Conservation (phyloP, 2,888 invertebrate genomes). For the Heliconius hortense region DNA sequence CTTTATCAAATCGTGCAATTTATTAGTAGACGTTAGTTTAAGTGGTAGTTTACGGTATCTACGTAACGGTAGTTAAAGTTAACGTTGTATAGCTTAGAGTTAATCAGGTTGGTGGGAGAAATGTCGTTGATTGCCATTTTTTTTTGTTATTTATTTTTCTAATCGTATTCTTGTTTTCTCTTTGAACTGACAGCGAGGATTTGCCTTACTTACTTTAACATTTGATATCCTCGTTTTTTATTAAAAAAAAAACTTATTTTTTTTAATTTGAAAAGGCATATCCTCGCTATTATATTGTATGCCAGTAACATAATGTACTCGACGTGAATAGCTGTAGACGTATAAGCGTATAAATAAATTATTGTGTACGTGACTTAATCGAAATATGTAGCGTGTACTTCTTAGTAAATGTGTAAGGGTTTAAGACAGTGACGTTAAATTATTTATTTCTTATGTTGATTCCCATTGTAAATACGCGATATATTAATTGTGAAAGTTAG, state of each 20-base stretch:
- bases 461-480: slow-evolving; percentile 75
- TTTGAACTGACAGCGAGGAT: slow-evolving; percentile 48
- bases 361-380: slow-evolving; percentile 68
- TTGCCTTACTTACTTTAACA: slow-evolving; percentile 32
- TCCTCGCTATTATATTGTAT: slow-evolving; percentile 57
- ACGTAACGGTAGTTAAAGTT: slow-evolving; percentile 50
- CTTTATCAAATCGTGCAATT: slow-evolving; percentile 81
- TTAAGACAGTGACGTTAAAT: slow-evolving; percentile 75
- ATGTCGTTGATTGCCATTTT: slow-evolving; percentile 66
- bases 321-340: slow-evolving; percentile 60
- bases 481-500: slow-evolving; percentile 74
- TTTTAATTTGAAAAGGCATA: slow-evolving; percentile 39
- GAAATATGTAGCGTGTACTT: slow-evolving; percentile 66
- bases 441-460: slow-evolving; percentile 81
- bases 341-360: slow-evolving; percentile 57
- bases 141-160: slow-evolving; percentile 79
- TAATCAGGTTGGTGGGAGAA: slow-evolving; percentile 47
- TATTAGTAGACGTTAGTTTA: slow-evolving; percentile 68
- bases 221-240: neutral
- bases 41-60: slow-evolving; percentile 65
- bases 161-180: slow-evolving; percentile 68
- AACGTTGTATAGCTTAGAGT: slow-evolving; percentile 62
- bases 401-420: slow-evolving; percentile 74
- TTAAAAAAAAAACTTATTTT: neutral
- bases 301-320: slow-evolving; percentile 72